Conservation (phyloP, 1,140 invertebrate species). For the Drosophila lacteicornis region DNA sequence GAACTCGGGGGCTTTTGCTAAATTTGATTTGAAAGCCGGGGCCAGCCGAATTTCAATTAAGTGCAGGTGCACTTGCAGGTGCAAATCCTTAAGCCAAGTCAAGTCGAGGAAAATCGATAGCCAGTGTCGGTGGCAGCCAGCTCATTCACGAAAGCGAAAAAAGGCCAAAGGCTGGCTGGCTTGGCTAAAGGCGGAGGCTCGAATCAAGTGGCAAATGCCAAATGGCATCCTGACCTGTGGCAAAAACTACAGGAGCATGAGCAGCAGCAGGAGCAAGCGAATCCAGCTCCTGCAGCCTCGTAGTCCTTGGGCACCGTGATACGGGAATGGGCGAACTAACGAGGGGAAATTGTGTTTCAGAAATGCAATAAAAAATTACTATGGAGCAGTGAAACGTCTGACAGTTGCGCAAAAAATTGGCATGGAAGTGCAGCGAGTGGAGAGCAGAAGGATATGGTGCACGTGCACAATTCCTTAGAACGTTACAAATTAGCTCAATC, state of each 20-base stretch:
- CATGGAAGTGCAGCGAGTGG: slow-evolving; percentile 6
- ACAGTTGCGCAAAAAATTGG: slow-evolving; percentile 14
- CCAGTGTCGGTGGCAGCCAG: slow-evolving; percentile 12
- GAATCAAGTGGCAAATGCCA: slow-evolving; percentile 73
- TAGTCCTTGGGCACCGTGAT: slow-evolving; percentile 38
- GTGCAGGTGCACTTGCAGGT: slow-evolving; percentile 39
- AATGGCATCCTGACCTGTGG: slow-evolving; percentile 48
- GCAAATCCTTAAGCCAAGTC: slow-evolving; percentile 15
- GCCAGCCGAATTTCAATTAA: slow-evolving; percentile 58
- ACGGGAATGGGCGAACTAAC: slow-evolving; percentile 6
- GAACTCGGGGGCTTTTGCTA: slow-evolving; percentile 52
- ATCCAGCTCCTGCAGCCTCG: slow-evolving; percentile 12
- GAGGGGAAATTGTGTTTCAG: slow-evolving; percentile 40
- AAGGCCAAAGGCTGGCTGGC: slow-evolving; percentile 23
- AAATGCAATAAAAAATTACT: slow-evolving; percentile 48
- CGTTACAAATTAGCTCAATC: slow-evolving; percentile 19
- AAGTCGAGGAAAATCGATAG: slow-evolving; percentile 69
- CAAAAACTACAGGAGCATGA: background rate
- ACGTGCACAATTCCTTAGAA: slow-evolving; percentile 11
- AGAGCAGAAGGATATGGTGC: background rate
- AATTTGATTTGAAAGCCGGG: slow-evolving; percentile 65
- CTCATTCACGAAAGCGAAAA: slow-evolving; percentile 49
- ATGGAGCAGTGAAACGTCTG: slow-evolving; percentile 20
- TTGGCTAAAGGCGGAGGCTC: slow-evolving; percentile 40
- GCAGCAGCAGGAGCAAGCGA: background rate